Base-by-base conservation (phyloP, 53 echinoderm and acorn worm species). In the Arbacia lixula region DNA sequence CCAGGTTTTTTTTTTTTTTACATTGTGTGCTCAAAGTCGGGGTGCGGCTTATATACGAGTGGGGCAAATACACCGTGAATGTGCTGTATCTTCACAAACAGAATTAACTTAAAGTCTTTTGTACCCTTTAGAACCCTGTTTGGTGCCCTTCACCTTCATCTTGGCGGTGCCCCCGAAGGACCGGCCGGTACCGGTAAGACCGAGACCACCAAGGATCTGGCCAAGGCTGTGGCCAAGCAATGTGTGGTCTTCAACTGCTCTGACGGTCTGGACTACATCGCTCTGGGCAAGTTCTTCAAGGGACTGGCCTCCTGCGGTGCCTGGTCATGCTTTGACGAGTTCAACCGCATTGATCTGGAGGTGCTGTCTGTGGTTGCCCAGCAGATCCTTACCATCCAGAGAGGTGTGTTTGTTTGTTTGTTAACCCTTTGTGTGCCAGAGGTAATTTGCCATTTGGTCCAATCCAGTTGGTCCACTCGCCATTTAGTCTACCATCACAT, bases 191-290 rank as follows among this genome's bases (percentile, higher is more conserved):
- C 94, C 3, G 98, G 94, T 38, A 96, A 96, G 85, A 97, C 98
- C 11, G 98, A 97, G 77, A 97, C 98, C 58, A 97, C 98, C 71
- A 97, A 97, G 87, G 98, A 97, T 89, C 65, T 97, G 63, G 98
- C 98, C 68, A 97, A 97, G 86, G 98, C 98, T 51, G 98, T 97
- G 2, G 98, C 98, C 80, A 97, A 97, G 76, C 98, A 97, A 83
- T 97, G 98, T 42, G 98, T 97, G 83, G 98, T 97, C 22, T 97
- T 97, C 82, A 97, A 97, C 87, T 97, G 98, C 85, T 97, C 98
- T 0, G 98, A 97, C 84, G 98, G 98, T 53, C 90, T 97, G 86
- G 98, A 97, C 51, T 97, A 97, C 87, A 91, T 97, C 5, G 98
- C 98, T 39, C 85, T 97, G 60, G 98, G 98, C 5, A 97, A 97